Conservation (phyloP, 2,888 invertebrate genomes). For the Icerya purchasi region DNA sequence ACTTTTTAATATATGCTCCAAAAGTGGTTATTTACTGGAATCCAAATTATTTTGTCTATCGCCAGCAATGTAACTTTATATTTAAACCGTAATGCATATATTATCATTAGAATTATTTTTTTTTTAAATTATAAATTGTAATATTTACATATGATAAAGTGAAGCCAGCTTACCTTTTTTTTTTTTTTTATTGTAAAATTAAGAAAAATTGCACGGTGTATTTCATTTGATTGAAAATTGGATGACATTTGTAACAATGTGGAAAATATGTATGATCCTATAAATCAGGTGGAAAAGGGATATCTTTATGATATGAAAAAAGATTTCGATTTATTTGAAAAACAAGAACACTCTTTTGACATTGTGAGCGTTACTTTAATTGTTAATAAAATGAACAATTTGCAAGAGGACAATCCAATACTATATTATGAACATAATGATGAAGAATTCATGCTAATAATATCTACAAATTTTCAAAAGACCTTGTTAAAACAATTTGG, state of each 20-base stretch:
- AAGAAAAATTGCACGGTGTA: too few species aligned
- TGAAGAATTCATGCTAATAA: slow-evolving; percentile 19
- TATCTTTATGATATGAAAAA: slow-evolving; percentile 5
- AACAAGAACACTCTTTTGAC: slow-evolving; percentile 5
- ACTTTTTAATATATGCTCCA: too few species aligned
- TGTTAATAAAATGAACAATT: slow-evolving; percentile 3
- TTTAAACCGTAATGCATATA: too few species aligned
- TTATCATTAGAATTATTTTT: too few species aligned
- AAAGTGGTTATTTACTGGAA: too few species aligned
- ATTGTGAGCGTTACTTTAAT: slow-evolving; percentile 6
- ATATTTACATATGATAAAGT: too few species aligned
- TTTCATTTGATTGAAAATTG: slow-evolving; percentile 5
- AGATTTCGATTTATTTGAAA: slow-evolving; percentile 7
- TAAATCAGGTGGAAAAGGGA: not conserved
- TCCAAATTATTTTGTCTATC: too few species aligned
- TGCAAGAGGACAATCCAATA: slow-evolving; percentile 1
- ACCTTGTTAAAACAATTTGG: slow-evolving; percentile 14
- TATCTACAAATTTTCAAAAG: slow-evolving; percentile 19
- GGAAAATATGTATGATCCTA: slow-evolving; percentile 1
- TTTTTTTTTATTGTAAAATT: too few species aligned
- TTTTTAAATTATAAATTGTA: too few species aligned
- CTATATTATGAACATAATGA: slow-evolving; percentile 10
- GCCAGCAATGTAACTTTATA: too few species aligned
- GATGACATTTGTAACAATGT: slow-evolving; percentile 8
- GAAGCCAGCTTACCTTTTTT: too few species aligned